phyloP scores from a whole-genome alignment of 2,888 invertebrate species.

The Coenonympha arcania region DNA sequence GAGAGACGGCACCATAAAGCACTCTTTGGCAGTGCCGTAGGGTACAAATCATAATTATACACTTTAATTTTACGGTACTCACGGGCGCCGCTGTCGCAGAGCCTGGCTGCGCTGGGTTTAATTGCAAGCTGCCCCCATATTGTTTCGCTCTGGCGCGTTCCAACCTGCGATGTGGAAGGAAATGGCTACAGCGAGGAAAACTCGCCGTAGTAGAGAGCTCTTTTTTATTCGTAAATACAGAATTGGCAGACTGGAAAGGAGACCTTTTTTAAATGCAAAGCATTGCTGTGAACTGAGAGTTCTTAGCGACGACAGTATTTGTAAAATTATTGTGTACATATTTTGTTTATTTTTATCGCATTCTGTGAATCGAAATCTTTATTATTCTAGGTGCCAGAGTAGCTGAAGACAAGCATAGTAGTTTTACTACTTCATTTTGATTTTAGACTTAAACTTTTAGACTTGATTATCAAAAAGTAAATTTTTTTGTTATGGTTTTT shows the following conservation, averaged over 20 bases:
- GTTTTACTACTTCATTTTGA: too few relatives aligned
- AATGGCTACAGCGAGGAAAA: conserved; percentile 19
- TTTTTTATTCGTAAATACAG: conserved; percentile 18
- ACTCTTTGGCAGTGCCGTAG: neutral
- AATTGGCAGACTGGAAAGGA: conserved; percentile 1
- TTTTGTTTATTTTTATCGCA: too few relatives aligned
- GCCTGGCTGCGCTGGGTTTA: conserved; percentile 17
- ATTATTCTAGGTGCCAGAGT: too few relatives aligned
- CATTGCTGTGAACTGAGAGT: neutral
- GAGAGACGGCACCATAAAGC: neutral
- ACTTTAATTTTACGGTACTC: conserved; percentile 8
- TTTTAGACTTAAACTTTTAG: too few relatives aligned
- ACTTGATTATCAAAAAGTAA: too few relatives aligned
- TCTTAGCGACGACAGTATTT: neutral
- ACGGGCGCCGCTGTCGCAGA: conserved; percentile 6
- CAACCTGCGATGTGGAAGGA: conserved; percentile 21
- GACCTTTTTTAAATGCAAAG: neutral
- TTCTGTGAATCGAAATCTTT: too few relatives aligned
- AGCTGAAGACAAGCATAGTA: too few relatives aligned
- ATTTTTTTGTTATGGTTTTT: too few relatives aligned
- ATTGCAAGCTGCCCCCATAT: conserved; percentile 20
- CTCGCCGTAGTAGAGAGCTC: conserved; percentile 15
- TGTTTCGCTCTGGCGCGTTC: conserved; percentile 19
- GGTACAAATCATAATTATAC: conserved; percentile 8
- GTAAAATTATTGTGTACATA: too few relatives aligned